phyloP scores from a whole-genome alignment of 2,888 invertebrate genomes.

The Eupithecia pulchellata region DNA sequence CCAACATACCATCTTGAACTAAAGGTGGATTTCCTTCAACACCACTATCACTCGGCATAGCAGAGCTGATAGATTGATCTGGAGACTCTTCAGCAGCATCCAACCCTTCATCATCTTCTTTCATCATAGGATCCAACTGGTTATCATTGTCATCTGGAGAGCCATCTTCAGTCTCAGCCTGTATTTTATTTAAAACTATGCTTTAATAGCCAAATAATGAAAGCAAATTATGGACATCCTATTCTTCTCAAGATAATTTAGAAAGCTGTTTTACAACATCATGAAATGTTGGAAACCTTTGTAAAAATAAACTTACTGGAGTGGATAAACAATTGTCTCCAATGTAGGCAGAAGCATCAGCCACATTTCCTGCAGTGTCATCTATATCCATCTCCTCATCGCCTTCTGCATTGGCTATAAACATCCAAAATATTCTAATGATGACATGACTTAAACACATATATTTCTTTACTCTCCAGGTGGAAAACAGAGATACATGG shows the following conservation, averaged over 20 bases:
- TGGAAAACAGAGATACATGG: background rate
- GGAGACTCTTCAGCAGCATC: conserved; percentile 78
- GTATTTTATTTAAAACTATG: conserved; percentile 27
- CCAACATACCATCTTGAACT: conserved; percentile 72
- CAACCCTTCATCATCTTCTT: conserved; percentile 67
- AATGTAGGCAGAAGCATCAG: conserved; percentile 77
- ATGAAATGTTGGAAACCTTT: background rate
- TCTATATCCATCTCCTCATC: conserved; percentile 82
- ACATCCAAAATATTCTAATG: conserved; percentile 20
- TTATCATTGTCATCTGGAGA: conserved; percentile 72
- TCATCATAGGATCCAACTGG: conserved; percentile 68
- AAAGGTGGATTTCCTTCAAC: conserved; percentile 75
- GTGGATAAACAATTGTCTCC: conserved; percentile 82
- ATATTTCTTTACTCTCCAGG: background rate
- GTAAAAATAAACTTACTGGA: conserved; percentile 64
- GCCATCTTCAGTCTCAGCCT: conserved; percentile 72
- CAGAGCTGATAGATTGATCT: conserved; percentile 81
- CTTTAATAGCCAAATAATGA: background rate
- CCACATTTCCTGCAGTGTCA: conserved; percentile 69
- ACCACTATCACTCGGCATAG: conserved; percentile 74
- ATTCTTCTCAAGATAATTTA: background rate
- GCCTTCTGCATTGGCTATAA: conserved; percentile 55
- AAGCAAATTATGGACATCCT: background rate
- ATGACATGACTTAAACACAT: background rate
- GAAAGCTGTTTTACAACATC: background rate